Evolutionary conservation across 2,797 vertebrate species (phyloP), one percentile per base, ranked within the genome.

Genomic region (Trachops cirrhosus): DNA sequence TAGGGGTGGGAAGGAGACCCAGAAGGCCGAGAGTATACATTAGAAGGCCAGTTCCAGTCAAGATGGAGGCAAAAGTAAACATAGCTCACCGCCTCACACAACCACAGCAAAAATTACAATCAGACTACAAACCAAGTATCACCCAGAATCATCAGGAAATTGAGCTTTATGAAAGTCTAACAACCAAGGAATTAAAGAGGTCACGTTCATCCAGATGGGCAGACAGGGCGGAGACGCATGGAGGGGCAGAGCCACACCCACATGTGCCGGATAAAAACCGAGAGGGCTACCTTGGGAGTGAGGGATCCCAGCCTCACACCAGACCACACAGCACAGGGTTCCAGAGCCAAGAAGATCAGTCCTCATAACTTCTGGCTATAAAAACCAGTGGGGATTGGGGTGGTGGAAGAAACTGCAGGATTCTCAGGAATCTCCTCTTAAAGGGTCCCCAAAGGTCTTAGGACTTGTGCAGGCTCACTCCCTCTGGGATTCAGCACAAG

Each of bases 21-120:
- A 14, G 64, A 8, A 9, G 77, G 48, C n/a, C 0, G 0, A 32
- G 1, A 5, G 37, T 1, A 12, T 2, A 6, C 34, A 62, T 29
- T 73, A 62, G 46, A 26, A 57, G 59, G 50, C 34, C 29, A n/a
- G 62, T 64, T n/a, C 62, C 62, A 1, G 62, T 7, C 62, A 64
- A 64, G 32, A 64, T 64, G 32, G 32, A 64, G 32, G 62, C 62
- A n/a, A 10, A 64, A 14, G 32, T n/a, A n/a, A n/a, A 64, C 62
- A 64, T 2, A 6, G 62, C 32, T 64, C 1, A 6, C 62, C 32
- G n/a, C 29, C 32, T 64, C 6, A 3, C 62, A 64, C 62, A 64
- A 64, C 29, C 62, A 64, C 32, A 18, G 62, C 29, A n/a, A 32
- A 64, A 64, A n/a, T 64, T n/a, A n/a, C 24, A 59, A 59, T 26